Evolutionary conservation across 2,797 vertebrate species (phyloP).

Genomic region (Agapornis canus): DNA sequence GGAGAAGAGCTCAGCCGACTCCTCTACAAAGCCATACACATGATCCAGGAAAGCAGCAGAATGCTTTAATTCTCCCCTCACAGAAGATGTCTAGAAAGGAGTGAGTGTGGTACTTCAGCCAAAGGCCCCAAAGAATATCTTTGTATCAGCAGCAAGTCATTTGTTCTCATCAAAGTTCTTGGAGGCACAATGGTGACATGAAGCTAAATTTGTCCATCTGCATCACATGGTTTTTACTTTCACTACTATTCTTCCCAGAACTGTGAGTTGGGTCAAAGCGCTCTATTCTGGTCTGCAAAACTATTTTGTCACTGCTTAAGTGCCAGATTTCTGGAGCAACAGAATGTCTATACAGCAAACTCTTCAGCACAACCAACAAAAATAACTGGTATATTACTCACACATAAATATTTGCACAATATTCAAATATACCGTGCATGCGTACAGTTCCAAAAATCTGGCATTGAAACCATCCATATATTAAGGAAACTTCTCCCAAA

Average conservation of each 20-base stretch:
- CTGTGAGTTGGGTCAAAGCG: neutral
- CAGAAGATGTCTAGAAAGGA: neutral
- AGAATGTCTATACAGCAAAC: neutral
- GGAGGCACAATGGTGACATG: neutral
- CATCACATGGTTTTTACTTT: neutral
- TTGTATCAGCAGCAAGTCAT: neutral
- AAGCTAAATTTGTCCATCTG: neutral
- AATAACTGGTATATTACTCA: neutral
- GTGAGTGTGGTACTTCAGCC: neutral
- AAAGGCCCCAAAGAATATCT: neutral
- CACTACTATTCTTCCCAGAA: neutral
- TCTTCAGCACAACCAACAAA: neutral
- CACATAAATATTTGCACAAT: slow-evolving; percentile 43
- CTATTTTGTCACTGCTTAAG: neutral
- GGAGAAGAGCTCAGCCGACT: neutral
- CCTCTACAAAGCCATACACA: neutral
- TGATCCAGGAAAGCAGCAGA: fast-evolving
- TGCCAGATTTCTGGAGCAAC: neutral
- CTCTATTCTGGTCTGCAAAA: neutral
- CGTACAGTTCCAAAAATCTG: slow-evolving; percentile 6
- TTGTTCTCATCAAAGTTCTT: neutral
- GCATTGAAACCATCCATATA: neutral
- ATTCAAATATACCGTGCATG: neutral
- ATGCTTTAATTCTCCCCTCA: neutral
- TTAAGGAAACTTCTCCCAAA: slow-evolving; percentile 17